Conservation (phyloP, 2,113 vertebrate species). For the Drymodes brunneopygia region DNA sequence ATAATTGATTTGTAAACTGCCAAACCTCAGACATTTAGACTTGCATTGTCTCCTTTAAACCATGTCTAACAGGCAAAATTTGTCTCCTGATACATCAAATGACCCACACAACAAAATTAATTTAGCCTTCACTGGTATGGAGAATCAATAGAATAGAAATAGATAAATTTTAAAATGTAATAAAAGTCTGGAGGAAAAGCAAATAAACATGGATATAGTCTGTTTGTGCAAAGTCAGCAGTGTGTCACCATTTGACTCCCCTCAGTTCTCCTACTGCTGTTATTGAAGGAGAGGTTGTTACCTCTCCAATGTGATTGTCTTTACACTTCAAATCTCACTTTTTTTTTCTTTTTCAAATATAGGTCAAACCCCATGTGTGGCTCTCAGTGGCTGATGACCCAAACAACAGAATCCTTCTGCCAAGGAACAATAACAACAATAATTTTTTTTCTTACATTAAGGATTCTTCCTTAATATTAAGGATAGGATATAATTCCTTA, state of each 20-base stretch:
- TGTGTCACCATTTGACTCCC: not conserved
- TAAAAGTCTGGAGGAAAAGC: not conserved
- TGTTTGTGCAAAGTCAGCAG: not conserved
- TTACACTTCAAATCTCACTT: not conserved
- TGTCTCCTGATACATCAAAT: conserved; percentile 16
- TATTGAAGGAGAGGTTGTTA: not conserved
- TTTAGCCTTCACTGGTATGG: not conserved
- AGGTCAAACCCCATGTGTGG: not conserved
- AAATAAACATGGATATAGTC: not conserved
- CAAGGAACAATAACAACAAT: not conserved
- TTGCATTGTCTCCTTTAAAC: conserved; percentile 51
- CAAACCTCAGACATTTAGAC: conserved; percentile 44
- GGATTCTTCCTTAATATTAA: not conserved
- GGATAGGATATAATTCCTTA: not conserved
- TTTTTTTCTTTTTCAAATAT: not conserved
- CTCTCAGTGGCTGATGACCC: not conserved
- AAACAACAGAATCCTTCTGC: not conserved
- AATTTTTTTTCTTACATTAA: not conserved
- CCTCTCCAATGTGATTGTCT: not conserved
- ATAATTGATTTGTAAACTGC: conserved; percentile 66
- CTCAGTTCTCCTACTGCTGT: not conserved
- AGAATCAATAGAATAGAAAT: conserved; percentile 34
- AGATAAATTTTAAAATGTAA: conserved; percentile 21
- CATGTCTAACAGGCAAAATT: conserved; percentile 40
- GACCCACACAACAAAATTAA: conserved; percentile 36